These are phyloP conservation scores for Colaptes auratus DNA, from an alignment of 2,113 vertebrate genomes.

Conservation along the genomic window DNA sequence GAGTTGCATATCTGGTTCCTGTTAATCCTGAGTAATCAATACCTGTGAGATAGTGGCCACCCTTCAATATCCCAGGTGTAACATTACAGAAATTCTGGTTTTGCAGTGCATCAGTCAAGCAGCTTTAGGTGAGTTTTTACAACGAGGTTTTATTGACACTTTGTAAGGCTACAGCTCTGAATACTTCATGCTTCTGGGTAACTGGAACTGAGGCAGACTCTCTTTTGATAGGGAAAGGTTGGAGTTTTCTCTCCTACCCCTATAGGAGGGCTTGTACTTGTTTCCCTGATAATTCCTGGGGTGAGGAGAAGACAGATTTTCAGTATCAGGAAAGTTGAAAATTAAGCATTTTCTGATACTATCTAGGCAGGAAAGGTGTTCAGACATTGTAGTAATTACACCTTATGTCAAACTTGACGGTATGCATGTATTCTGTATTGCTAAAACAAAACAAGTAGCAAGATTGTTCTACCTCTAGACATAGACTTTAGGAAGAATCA, in stretches of 20 bases:
- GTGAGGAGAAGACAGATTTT: background rate
- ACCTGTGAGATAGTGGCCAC: background rate
- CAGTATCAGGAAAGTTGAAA: background rate
- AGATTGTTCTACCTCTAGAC: background rate
- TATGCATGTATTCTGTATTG: background rate
- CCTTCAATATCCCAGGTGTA: background rate
- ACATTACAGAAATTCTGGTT: background rate
- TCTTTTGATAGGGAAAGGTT: background rate
- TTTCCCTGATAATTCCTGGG: background rate
- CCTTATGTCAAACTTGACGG: background rate
- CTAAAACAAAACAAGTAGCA: background rate
- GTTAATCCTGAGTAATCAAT: too few species aligned
- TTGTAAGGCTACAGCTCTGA: background rate
- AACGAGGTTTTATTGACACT: background rate
- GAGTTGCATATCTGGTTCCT: background rate
- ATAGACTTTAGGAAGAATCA: background rate
- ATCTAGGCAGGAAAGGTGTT: background rate
- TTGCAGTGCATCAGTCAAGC: background rate
- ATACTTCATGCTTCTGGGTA: background rate
- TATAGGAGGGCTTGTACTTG: background rate
- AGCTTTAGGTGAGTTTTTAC: background rate
- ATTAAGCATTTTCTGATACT: background rate
- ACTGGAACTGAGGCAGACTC: background rate
- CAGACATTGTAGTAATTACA: background rate
- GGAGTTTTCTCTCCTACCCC: rapidly evolving